These are phyloP conservation scores for Chunga burmeisteri DNA, from an alignment of 2,113 vertebrate species.

Conservation along the genomic window DNA sequence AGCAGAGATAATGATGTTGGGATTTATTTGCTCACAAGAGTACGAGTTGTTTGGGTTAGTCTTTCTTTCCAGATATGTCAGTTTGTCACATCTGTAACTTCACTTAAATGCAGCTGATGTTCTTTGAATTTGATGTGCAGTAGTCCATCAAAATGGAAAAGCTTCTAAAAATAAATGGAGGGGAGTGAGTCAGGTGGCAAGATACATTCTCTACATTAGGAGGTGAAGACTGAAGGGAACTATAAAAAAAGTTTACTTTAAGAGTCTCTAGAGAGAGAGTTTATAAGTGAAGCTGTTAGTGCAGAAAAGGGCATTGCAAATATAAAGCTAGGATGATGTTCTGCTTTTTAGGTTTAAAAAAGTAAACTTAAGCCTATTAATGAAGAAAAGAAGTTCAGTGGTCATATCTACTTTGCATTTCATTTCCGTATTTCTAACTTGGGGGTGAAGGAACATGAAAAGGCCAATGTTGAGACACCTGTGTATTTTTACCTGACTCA, in stretches of 20 bases:
- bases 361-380: neutral
- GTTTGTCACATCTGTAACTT: neutral
- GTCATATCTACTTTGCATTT: neutral
- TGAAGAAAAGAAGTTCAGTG: neutral
- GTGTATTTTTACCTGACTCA: neutral
- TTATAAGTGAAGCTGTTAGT: constrained; percentile 12
- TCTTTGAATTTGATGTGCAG: constrained; percentile 9
- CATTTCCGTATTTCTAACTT: neutral
- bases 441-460: neutral
- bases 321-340: neutral
- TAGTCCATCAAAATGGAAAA: constrained; percentile 11
- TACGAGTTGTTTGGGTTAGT: neutral
- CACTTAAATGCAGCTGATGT: neutral
- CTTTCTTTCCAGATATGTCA: constrained; percentile 20
- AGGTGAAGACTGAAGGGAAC: constrained; percentile 6
- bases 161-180: constrained; percentile 36
- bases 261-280: neutral
- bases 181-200: neutral
- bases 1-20: neutral
- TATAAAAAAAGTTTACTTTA: neutral
- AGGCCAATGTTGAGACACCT: neutral
- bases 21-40: neutral
- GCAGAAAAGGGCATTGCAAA: neutral
- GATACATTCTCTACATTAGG: neutral
- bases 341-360: neutral